Evolutionary conservation across 2,888 invertebrate species (phyloP).

Genomic region (Dysmachus trigonus): DNA sequence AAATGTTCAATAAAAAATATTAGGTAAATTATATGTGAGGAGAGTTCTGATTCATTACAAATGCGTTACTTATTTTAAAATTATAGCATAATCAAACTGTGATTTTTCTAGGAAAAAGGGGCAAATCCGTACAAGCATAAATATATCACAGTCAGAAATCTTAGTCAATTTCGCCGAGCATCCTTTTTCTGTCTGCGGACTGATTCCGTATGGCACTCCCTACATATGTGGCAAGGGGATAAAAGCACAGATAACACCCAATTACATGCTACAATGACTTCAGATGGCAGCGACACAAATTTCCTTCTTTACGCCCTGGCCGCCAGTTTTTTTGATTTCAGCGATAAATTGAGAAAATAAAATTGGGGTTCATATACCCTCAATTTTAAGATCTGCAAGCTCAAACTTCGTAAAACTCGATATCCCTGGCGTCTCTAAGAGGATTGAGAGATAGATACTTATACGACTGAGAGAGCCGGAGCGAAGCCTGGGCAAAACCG

Average conservation of each 20-base stretch:
- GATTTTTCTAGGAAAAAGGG: neutral
- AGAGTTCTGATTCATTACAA: no score
- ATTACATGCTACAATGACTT: constrained; percentile 65
- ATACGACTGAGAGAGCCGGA: neutral
- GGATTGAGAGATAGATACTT: constrained; percentile 17
- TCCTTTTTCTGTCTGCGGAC: constrained; percentile 47
- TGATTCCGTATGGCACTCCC: constrained; percentile 46
- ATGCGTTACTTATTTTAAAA: neutral
- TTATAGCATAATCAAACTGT: neutral
- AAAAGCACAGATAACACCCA: constrained; percentile 65
- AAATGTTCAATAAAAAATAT: neutral
- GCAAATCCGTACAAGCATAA: constrained; percentile 41
- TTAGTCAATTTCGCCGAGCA: constrained; percentile 45
- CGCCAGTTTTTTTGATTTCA: constrained; percentile 44
- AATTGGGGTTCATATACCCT: constrained; percentile 43
- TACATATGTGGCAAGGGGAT: constrained; percentile 62
- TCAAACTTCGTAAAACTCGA: constrained; percentile 13
- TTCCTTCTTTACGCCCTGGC: constrained; percentile 37
- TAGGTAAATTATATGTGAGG: neutral
- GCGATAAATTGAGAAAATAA: constrained; percentile 50
- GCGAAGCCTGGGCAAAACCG: neutral
- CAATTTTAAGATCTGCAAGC: constrained; percentile 14
- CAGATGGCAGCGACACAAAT: constrained; percentile 2
- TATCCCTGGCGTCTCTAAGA: constrained; percentile 12
- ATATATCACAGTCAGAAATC: constrained; percentile 45